phyloP scores from a whole-genome alignment of 2,797 vertebrate species.

The Jordanella pulchra region DNA sequence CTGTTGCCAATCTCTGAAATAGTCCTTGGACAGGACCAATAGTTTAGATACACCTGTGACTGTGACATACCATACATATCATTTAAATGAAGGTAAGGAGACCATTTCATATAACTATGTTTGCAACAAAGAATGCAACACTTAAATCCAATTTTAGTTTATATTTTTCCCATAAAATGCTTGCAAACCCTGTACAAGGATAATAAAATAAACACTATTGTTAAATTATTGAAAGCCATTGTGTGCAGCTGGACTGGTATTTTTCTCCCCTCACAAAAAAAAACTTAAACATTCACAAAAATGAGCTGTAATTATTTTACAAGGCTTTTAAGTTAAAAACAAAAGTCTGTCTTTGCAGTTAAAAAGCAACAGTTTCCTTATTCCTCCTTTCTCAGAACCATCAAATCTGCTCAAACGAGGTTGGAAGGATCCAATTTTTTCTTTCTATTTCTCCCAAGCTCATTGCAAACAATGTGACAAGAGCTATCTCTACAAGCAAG shows the following conservation, averaged over 20 bases:
- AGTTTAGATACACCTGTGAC: neutral
- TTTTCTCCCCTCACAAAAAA: constrained; percentile 57
- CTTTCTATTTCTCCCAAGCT: constrained; percentile 18
- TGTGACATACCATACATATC: neutral
- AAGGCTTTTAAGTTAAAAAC: constrained; percentile 54
- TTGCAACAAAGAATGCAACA: constrained; percentile 38
- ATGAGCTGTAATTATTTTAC: constrained; percentile 57
- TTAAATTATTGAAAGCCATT: constrained; percentile 75
- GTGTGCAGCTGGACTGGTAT: constrained; percentile 47
- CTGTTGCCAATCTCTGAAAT: too few species aligned
- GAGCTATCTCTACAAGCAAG: constrained; percentile 21
- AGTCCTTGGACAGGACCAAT: too few species aligned
- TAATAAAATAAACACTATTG: constrained; percentile 74
- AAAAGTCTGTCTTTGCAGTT: constrained; percentile 67
- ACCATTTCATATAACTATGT: constrained; percentile 19
- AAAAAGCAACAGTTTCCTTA: constrained; percentile 58
- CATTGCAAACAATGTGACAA: constrained; percentile 42
- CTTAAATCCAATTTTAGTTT: constrained; percentile 49
- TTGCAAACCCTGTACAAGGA: constrained; percentile 45
- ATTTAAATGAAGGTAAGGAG: neutral
- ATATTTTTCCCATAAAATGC: constrained; percentile 42
- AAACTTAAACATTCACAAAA: constrained; percentile 59
- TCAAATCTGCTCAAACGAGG: constrained; percentile 52
- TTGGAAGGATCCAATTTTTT: constrained; percentile 40
- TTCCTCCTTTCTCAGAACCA: constrained; percentile 61